Percentiles rank a stretch among this genome's conserved stretches.
phyloP scores from a whole-genome alignment of 1,140 invertebrate species.

The Lutraria rhynchaena region DNA sequence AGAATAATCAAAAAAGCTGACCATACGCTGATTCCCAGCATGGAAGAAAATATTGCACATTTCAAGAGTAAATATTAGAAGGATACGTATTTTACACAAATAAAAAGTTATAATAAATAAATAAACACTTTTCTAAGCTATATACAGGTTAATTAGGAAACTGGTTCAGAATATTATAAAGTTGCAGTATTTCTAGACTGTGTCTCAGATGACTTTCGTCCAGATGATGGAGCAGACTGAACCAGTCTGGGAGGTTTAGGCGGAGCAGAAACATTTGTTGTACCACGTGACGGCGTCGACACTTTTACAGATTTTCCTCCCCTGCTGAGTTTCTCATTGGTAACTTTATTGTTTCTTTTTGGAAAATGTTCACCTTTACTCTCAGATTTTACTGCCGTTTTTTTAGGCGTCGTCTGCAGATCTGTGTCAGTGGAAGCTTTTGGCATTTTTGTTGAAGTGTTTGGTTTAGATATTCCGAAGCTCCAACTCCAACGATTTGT shows the following conservation, averaged over 20 bases:
- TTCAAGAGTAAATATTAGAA: too few species aligned
- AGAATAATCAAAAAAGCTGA: too few species aligned
- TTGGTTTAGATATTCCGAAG: conserved; percentile 43
- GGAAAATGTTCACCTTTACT: conserved; percentile 41
- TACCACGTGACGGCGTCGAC: background rate
- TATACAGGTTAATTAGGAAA: too few species aligned
- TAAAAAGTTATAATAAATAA: too few species aligned
- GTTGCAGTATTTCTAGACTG: conserved; percentile 47
- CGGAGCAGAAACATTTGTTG: conserved; percentile 7
- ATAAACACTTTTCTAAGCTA: too few species aligned
- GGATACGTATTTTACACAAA: too few species aligned
- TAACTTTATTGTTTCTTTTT: background rate
- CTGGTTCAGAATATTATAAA: too few species aligned
- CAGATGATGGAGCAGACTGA: conserved; percentile 26
- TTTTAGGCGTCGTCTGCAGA: conserved; percentile 15
- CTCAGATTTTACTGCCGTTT: conserved; percentile 2
- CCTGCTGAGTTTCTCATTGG: conserved; percentile 1
- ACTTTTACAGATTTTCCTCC: background rate
- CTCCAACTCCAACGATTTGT: conserved; percentile 58
- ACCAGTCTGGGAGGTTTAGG: conserved; percentile 57
- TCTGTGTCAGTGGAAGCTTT: conserved; percentile 52
- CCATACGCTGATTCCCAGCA: too few species aligned
- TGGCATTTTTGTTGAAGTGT: background rate
- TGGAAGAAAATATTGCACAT: too few species aligned
- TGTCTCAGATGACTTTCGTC: conserved; percentile 9